Evolutionary conservation across 2,797 vertebrate genomes (phyloP).

Genomic region (Falco rusticolus): DNA sequence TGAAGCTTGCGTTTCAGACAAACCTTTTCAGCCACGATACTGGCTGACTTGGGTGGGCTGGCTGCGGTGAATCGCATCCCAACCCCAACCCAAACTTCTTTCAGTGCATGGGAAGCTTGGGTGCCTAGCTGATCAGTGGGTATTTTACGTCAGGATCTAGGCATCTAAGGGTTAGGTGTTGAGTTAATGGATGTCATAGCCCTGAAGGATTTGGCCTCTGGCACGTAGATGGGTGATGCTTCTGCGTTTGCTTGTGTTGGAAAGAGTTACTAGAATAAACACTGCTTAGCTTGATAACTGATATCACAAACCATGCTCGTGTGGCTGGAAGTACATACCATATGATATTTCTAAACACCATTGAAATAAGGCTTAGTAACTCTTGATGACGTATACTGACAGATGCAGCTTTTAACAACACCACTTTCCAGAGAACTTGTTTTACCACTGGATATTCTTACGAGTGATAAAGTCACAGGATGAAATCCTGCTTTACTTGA

Average conservation of each 20-base stretch:
- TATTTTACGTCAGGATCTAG: neutral
- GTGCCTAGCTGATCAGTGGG: neutral
- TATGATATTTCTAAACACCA: fast-evolving
- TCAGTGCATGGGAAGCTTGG: neutral
- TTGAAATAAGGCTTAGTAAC: neutral
- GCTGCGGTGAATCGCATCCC: neutral
- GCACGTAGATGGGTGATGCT: neutral
- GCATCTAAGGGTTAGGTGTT: neutral
- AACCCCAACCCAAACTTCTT: neutral
- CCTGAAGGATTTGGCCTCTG: neutral
- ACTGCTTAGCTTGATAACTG: neutral
- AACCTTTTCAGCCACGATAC: neutral
- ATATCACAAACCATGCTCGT: neutral
- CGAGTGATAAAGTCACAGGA: neutral
- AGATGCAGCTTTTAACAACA: neutral
- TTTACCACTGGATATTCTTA: neutral
- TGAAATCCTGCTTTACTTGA: neutral
- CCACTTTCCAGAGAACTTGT: neutral
- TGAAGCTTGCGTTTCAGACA: neutral
- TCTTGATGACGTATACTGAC: neutral
- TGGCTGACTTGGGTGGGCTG: neutral
- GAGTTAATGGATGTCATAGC: neutral
- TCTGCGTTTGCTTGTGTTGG: neutral
- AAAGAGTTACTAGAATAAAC: neutral
- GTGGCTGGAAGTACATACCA: neutral